A percentile compares a stretch with the other conserved stretches of the same genome.
These are phyloP conservation scores for Mythimna pallens DNA, from an alignment of 2,888 invertebrate genomes.

Conservation along the genomic window DNA sequence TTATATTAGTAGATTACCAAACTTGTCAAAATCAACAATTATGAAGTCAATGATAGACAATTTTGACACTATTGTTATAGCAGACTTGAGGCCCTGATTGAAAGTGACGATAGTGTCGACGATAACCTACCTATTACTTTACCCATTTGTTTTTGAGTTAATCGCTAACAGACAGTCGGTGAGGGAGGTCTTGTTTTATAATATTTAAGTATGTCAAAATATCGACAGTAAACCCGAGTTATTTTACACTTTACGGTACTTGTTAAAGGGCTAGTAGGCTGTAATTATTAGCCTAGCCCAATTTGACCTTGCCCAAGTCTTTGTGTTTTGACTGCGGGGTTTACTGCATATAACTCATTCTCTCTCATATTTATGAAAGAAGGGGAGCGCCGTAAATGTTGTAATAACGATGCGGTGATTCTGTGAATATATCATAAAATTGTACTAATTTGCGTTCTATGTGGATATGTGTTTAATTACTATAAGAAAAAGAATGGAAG, in stretches of 20 bases:
- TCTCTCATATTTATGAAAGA: conserved; percentile 50
- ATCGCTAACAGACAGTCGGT: too few relatives aligned
- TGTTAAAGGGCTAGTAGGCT: neutral
- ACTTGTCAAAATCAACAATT: too few relatives aligned
- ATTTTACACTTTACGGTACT: neutral
- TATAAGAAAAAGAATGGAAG: conserved; percentile 1
- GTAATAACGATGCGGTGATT: conserved; percentile 51
- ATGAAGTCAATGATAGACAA: too few relatives aligned
- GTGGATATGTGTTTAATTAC: conserved; percentile 24
- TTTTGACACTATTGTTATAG: too few relatives aligned
- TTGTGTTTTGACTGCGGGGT: conserved; percentile 40
- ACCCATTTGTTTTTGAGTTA: too few relatives aligned
- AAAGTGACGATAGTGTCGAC: too few relatives aligned
- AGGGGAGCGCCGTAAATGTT: conserved; percentile 43
- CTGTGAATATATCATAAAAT: conserved; percentile 56
- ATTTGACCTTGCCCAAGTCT: conserved; percentile 1
- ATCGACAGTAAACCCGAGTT: too few relatives aligned
- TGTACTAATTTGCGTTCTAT: conserved; percentile 37
- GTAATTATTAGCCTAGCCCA: conserved; percentile 3
- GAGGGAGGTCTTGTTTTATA: too few relatives aligned
- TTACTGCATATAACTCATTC: conserved; percentile 55
- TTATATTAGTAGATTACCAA: too few relatives aligned
- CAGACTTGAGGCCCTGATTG: too few relatives aligned
- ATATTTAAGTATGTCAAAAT: too few relatives aligned
- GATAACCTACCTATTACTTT: too few relatives aligned